Base-by-base conservation (phyloP, 2,888 invertebrate genomes). In the Linhomoeus sp. region DNA sequence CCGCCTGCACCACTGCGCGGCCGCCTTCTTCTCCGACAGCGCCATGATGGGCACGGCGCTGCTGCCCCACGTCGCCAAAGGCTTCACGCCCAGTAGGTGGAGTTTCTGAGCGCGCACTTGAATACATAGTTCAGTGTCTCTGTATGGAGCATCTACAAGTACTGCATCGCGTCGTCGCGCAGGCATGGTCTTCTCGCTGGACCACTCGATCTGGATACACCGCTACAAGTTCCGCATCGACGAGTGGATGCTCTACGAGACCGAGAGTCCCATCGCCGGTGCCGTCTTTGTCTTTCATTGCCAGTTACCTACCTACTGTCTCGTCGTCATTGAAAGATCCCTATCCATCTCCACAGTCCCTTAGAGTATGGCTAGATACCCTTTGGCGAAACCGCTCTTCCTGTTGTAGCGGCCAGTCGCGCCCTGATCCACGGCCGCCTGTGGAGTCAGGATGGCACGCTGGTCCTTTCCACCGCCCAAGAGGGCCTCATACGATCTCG, bases 191-290 rank as follows among this genome's bases (percentile, higher is more conserved):
- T 56, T 64, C 3, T 67, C 68, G 0, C 55, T 69, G 38, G 69
- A 69, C 50, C 69, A 69, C 52, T 60, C 64, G 29, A 60, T 69
- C 50, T 69, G 68, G 68, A 68, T 69, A 55, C 69, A 69, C 55
- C 59, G 61, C 9, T 56, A 59, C 40, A 45, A 56, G 29, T 67
- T 68, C 54, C 54, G 61, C 29, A 63, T 64, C 5, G 66, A 69
- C 51, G 67, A 69, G 45, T 69, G 69, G 68, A 59, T 69, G 60
- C 57, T 69, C 46, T 68, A 66, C 53, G 68, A 69, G 53, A 58
- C 60, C 25, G 64, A 64, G 47, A 61, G 62, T 49, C 63, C 67
- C 14, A 56, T 64, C n/a, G 62, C 63, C 49, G 58, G 67, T 66
- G 49, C 50, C 56, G 53, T 1, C 35, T 15, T 42, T 45, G 7